Evolutionary conservation across 2,888 invertebrate genomes (phyloP).

Genomic region (Eubasilissa splendida): DNA sequence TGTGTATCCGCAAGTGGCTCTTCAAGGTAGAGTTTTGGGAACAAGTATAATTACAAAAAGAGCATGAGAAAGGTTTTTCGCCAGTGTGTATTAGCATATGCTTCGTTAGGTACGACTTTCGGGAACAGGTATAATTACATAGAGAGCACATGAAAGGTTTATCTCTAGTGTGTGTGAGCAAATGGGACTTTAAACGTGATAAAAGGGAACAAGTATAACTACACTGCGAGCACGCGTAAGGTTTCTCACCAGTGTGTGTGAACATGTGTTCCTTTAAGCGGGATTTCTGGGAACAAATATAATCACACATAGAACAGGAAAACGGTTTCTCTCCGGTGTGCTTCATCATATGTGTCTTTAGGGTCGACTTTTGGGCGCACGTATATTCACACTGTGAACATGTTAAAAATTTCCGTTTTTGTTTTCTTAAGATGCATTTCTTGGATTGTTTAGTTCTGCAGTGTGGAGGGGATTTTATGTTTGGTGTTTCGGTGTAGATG

Average conservation of each 20-base stretch:
- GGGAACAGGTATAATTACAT: neutral
- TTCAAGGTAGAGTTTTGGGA: neutral
- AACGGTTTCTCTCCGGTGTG: conserved; percentile 9
- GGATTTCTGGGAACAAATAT: neutral
- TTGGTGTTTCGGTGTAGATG: too few species aligned
- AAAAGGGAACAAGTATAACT: neutral
- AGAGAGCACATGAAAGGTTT: neutral
- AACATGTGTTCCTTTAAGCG: conserved; percentile 18
- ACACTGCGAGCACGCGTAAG: neutral
- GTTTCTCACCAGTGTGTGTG: conserved; percentile 22
- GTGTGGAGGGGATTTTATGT: too few species aligned
- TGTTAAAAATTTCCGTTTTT: neutral
- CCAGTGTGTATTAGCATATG: conserved; percentile 20
- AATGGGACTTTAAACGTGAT: neutral
- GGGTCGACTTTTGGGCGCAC: neutral
- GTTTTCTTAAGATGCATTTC: too few species aligned
- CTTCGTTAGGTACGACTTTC: conserved; percentile 5
- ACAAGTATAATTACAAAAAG: neutral
- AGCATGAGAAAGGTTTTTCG: conserved; percentile 21
- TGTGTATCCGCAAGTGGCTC: neutral
- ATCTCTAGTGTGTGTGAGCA: neutral
- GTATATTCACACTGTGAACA: neutral
- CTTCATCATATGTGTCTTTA: conserved; percentile 3
- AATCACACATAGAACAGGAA: conserved; percentile 8
- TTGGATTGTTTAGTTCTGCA: too few species aligned